Base-by-base conservation (phyloP, 2,888 invertebrate species). In the Coenonympha glycerion region DNA sequence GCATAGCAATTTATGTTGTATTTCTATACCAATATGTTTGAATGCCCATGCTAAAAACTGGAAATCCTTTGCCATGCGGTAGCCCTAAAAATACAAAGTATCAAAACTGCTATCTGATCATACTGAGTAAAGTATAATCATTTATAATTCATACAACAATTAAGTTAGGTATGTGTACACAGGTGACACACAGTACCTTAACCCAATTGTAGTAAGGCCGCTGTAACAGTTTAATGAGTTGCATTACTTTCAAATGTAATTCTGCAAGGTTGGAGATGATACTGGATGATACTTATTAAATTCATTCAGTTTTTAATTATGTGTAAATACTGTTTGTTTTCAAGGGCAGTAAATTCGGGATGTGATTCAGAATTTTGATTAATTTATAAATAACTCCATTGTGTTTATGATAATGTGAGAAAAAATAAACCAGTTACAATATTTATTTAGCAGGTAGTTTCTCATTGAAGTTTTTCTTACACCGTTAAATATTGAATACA, bases 191-290 rank as follows among this genome's bases (percentile, higher is more conserved):
- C 22, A 52, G 24, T 49, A 48, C 53, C 49, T 56, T 53, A 53
- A 53, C 53, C 50, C 44, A 56, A 47, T 47, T 56, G 28, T 30
- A 45, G 18, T 18, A 45, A 53, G 49, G 53, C 41, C 45, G 36
- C 21, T 45, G 24, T 28, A 40, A 33, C 31, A 44, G 37, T 30
- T 52, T 42, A 49, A 41, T 44, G 34, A 36, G 31, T 19, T 47
- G 41, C 49, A 47, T 50, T 39, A 49, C 41, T 55, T 47, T 47
- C 47, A 51, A 47, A 47, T 42, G 31, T 33, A 41, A 44, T 31
- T 21, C 26, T 13, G 40, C 52, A 55, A 53, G 49, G 55, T 42
- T 49, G 47, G 45, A 45, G 53, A 55, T 40, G 53, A 44, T 48
- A 53, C 26, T n/a, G n/a, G n/a, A n/a, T n/a, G n/a, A n/a, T n/a